A percentile compares a stretch with the other conserved stretches of the same genome.
phyloP scores from a whole-genome alignment of 2,113 vertebrate species.

The Microtus ochrogaster region DNA sequence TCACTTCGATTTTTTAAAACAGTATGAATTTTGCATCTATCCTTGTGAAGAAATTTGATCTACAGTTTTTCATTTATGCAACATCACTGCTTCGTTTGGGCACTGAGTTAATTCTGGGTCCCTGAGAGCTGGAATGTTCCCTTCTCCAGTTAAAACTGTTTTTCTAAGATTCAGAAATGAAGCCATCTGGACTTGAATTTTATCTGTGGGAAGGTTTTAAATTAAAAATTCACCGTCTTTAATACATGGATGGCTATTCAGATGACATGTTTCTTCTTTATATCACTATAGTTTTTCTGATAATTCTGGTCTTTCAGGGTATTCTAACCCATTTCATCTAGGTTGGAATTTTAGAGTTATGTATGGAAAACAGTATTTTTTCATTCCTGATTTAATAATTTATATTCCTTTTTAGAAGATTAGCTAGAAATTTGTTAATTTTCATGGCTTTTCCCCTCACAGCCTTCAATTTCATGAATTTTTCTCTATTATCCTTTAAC shows the following conservation, averaged over 20 bases:
- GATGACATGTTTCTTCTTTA: not conserved
- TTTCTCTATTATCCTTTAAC: not conserved
- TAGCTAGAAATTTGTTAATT: not conserved
- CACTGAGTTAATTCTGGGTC: constrained; percentile 7
- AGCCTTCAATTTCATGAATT: not conserved
- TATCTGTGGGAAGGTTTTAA: constrained; percentile 13
- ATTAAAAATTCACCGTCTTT: constrained; percentile 43
- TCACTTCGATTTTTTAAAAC: not conserved
- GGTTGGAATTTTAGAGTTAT: not conserved
- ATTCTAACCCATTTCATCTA: not conserved
- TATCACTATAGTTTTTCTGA: not conserved
- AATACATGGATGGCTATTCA: not conserved
- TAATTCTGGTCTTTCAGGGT: not conserved
- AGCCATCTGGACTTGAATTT: constrained; percentile 12
- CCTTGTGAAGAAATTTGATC: not conserved
- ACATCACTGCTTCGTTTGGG: not conserved
- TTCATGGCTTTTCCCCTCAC: not conserved
- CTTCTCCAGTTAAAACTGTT: constrained; percentile 37
- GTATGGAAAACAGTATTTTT: not conserved
- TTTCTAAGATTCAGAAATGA: constrained; percentile 12
- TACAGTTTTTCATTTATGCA: not conserved
- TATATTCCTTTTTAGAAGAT: not conserved
- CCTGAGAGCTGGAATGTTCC: not conserved
- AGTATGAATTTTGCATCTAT: not conserved
- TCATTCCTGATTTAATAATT: not conserved